phyloP scores from a whole-genome alignment of 1,140 invertebrate species.

The Druon quercuslanigerum region DNA sequence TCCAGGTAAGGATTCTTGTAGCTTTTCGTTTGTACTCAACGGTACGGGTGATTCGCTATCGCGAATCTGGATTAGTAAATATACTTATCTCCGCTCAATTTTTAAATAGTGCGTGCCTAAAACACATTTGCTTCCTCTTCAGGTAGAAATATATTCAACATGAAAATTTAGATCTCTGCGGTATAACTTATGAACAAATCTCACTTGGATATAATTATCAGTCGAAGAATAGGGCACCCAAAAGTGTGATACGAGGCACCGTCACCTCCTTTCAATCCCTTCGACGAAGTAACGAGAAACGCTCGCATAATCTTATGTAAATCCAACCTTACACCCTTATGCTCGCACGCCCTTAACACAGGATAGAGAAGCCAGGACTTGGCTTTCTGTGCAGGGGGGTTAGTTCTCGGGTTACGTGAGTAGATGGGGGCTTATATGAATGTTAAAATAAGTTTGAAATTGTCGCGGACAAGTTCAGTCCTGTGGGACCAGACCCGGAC shows the following conservation, averaged over 20 bases:
- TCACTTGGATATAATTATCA: constrained; percentile 67
- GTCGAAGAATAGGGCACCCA: constrained; percentile 59
- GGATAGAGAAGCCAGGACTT: constrained; percentile 2
- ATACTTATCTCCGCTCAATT: too few relatives aligned
- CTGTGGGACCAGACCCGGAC: constrained; percentile 68
- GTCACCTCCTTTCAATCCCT: constrained; percentile 59
- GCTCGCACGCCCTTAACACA: constrained; percentile 54
- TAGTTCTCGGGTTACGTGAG: constrained; percentile 61
- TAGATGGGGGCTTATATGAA: constrained; percentile 73
- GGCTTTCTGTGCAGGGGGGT: constrained; percentile 39
- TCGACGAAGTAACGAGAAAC: constrained; percentile 48
- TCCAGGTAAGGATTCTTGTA: too few relatives aligned
- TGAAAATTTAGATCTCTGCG: too few relatives aligned
- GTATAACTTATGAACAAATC: background rate
- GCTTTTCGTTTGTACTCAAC: too few relatives aligned
- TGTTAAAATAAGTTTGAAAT: constrained; percentile 77
- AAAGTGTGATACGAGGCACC: constrained; percentile 50
- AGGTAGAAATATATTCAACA: constrained; percentile 6
- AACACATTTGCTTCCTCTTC: too few relatives aligned
- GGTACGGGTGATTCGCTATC: too few relatives aligned
- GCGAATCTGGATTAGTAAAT: too few relatives aligned
- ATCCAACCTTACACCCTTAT: constrained; percentile 62
- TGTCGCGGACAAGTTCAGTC: constrained; percentile 75
- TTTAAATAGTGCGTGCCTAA: too few relatives aligned
- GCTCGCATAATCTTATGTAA: constrained; percentile 72